These are phyloP conservation scores for Philonicus albiceps DNA, from an alignment of 2,888 invertebrate species.

Conservation along the genomic window DNA sequence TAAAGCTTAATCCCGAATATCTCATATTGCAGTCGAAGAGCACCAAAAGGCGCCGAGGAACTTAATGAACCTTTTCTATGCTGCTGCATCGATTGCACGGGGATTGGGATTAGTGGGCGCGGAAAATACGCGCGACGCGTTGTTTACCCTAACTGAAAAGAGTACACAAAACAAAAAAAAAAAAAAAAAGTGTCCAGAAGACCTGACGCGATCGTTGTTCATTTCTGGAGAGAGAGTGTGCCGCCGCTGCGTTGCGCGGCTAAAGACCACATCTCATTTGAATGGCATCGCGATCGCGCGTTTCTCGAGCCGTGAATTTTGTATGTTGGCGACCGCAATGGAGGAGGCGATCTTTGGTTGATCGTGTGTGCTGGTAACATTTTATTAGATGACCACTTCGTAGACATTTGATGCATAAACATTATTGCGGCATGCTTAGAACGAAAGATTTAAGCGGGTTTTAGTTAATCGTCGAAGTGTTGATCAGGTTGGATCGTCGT, in stretches of 20 bases:
- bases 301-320: not conserved
- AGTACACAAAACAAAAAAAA: no score
- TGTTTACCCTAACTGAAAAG: slow-evolving; percentile 8
- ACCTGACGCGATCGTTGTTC: not conserved
- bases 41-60: not conserved
- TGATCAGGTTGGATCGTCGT: slow-evolving; percentile 18
- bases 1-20: not conserved
- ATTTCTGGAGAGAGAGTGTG: not conserved
- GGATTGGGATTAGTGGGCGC: not conserved
- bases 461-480: slow-evolving; percentile 19
- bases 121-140: slow-evolving; percentile 5
- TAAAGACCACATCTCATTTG: slow-evolving; percentile 19
- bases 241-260: not conserved
- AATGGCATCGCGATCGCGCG: slow-evolving; percentile 3
- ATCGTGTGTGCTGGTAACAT: slow-evolving; percentile 25
- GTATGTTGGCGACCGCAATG: not conserved
- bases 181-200: not conserved
- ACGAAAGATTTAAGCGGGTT: not conserved
- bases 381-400: slow-evolving; percentile 26
- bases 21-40: not conserved
- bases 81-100: not conserved
- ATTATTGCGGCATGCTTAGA: not conserved
- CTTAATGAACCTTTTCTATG: not conserved
- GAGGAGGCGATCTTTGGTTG: slow-evolving; percentile 9
- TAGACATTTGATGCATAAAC: not conserved